These are phyloP conservation scores for Heliconius aoede DNA, from an alignment of 2,888 invertebrate genomes.

Conservation along the genomic window DNA sequence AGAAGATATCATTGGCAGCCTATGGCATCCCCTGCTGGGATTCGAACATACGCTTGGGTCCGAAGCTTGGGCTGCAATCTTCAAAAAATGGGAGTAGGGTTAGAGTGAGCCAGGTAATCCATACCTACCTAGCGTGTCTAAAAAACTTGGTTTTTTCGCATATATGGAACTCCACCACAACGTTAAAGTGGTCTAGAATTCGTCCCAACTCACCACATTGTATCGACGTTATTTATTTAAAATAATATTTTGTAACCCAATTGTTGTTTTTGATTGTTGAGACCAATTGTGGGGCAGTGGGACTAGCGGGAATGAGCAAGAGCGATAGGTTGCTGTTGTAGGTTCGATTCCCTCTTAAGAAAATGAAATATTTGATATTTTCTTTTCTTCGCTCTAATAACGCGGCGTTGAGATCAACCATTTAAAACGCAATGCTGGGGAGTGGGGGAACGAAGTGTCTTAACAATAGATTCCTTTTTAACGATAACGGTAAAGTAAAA, in stretches of 20 bases:
- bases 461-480: neutral
- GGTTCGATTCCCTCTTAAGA: neutral
- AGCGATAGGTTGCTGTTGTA: neutral
- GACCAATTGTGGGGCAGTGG: neutral
- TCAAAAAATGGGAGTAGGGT: too few species aligned
- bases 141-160: constrained; percentile 7
- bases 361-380: neutral
- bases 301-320: neutral
- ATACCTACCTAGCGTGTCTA: too few species aligned
- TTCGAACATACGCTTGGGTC: too few species aligned
- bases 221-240: neutral
- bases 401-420: too few species aligned
- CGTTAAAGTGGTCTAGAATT: neutral
- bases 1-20: too few species aligned
- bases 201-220: neutral
- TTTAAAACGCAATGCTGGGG: too few species aligned
- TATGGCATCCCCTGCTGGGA: too few species aligned
- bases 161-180: neutral
- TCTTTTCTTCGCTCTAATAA: neutral
- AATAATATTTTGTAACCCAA: neutral
- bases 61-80: too few species aligned
- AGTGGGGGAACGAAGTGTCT: too few species aligned
- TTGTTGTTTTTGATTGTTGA: neutral
- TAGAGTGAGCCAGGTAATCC: too few species aligned
- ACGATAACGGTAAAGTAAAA: too few species aligned